Evolutionary conservation across 2,888 invertebrate genomes (phyloP).

Genomic region (Pediacus dermestoides): DNA sequence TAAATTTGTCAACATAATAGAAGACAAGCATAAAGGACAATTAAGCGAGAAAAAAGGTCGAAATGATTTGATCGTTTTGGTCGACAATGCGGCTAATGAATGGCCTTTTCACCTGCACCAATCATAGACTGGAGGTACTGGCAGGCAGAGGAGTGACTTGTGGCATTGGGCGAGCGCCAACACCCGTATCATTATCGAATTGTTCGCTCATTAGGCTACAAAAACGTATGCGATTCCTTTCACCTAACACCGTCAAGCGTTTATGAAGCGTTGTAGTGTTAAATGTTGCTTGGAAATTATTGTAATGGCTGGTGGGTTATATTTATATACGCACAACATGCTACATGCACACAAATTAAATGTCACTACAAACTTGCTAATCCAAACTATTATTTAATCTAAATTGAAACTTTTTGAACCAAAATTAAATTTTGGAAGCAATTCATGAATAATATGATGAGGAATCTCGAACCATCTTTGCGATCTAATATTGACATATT

Average conservation of each 20-base stretch:
- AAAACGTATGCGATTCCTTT: constrained; percentile 1
- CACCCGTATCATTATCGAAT: constrained; percentile 22
- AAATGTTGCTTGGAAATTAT: constrained; percentile 4
- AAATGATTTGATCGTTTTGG: too few relatives aligned
- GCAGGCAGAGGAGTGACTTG: constrained; percentile 18
- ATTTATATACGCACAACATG: background rate
- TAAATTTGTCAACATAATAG: too few relatives aligned
- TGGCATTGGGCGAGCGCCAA: constrained; percentile 20
- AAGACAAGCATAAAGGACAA: too few relatives aligned
- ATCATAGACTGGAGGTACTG: constrained; percentile 16
- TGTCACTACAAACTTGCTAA: too few relatives aligned
- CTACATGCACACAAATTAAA: too few relatives aligned
- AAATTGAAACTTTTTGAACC: too few relatives aligned
- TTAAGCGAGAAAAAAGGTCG: too few relatives aligned
- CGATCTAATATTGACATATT: too few relatives aligned
- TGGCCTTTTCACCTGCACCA: constrained; percentile 20
- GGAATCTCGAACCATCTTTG: too few relatives aligned
- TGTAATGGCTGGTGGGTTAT: constrained; percentile 3
- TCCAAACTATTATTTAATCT: too few relatives aligned
- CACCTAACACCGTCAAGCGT: constrained; percentile 4
- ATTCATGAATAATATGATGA: too few relatives aligned
- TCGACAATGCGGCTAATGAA: constrained; percentile 19
- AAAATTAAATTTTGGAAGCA: too few relatives aligned
- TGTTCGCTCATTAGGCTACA: constrained; percentile 13
- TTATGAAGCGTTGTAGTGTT: constrained; percentile 1